A percentile compares a stretch with the other conserved stretches of the same genome.
Evolutionary conservation across 2,797 vertebrate genomes (phyloP).

Genomic region (Astyanax mexicanus): DNA sequence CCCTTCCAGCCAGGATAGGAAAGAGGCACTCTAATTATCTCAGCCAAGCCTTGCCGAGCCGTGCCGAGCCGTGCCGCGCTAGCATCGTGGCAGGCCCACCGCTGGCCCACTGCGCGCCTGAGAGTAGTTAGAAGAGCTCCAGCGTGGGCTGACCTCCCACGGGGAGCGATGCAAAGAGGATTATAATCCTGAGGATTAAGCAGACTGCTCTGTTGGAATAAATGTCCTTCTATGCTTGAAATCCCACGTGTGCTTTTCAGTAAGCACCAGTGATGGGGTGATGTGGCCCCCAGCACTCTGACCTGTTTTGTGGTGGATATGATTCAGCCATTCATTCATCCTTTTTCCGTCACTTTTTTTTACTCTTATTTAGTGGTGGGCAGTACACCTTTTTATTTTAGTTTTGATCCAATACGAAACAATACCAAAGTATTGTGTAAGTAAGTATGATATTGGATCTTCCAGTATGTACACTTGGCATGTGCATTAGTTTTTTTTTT

Average conservation of each 20-base stretch:
- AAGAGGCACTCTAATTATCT: conserved; percentile 42
- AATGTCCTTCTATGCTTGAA: conserved; percentile 45
- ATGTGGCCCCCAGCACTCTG: neutral
- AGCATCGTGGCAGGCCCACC: conserved; percentile 17
- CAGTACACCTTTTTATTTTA: too few relatives aligned
- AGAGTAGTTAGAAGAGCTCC: conserved; percentile 24
- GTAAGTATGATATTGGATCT: too few relatives aligned
- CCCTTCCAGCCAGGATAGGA: conserved; percentile 27
- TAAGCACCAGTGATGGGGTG: conserved; percentile 27
- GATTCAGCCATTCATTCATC: conserved; percentile 11
- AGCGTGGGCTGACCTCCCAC: conserved; percentile 26
- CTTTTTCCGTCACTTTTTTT: neutral
- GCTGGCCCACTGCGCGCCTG: conserved; percentile 27
- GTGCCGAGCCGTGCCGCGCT: neutral
- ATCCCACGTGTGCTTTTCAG: conserved; percentile 37
- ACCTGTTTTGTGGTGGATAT: conserved; percentile 15
- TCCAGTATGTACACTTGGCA: too few relatives aligned
- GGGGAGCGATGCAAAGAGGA: conserved; percentile 43
- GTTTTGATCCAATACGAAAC: too few relatives aligned
- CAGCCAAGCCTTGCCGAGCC: neutral
- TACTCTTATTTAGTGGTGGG: too few relatives aligned
- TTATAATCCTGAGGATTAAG: conserved; percentile 55
- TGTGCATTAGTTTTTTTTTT: too few relatives aligned
- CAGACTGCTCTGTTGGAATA: conserved; percentile 50
- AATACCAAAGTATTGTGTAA: too few relatives aligned